Evolutionary conservation across 2,888 invertebrate genomes (phyloP).

Genomic region (Eristalis pertinax): DNA sequence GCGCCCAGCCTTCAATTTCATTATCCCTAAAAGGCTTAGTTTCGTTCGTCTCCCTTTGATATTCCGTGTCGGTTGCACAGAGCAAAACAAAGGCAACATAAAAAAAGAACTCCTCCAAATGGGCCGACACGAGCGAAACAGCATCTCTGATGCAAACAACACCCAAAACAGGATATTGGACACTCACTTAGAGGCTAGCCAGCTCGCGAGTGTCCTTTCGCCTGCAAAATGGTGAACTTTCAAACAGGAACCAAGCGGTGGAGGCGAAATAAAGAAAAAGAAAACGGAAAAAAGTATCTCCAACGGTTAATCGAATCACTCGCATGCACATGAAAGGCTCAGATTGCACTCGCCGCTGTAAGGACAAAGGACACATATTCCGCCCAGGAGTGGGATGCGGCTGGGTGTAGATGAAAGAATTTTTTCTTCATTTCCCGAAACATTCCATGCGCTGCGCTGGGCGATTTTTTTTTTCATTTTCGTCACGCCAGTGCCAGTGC

Average conservation of each 20-base stretch:
- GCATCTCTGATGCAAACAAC: constrained; percentile 46
- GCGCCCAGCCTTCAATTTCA: constrained; percentile 67
- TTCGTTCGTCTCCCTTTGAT: constrained; percentile 50
- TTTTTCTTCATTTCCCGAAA: constrained; percentile 15
- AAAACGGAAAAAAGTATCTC: neutral
- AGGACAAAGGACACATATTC: constrained; percentile 46
- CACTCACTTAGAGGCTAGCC: constrained; percentile 45
- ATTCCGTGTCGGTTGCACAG: constrained; percentile 51
- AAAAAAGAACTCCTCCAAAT: constrained; percentile 50
- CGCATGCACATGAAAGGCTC: constrained; percentile 65
- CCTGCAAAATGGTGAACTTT: constrained; percentile 63
- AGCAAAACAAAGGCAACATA: too few relatives aligned
- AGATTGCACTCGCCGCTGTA: constrained; percentile 56
- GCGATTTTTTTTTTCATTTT: constrained; percentile 22
- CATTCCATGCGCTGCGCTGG: constrained; percentile 35
- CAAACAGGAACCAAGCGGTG: constrained; percentile 10
- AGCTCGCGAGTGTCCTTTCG: constrained; percentile 21
- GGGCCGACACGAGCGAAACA: constrained; percentile 55
- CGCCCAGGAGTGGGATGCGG: neutral
- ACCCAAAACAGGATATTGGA: constrained; percentile 60
- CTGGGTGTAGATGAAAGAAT: constrained; percentile 27
- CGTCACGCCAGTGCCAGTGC: constrained; percentile 28
- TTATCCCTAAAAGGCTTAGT: constrained; percentile 70
- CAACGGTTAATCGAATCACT: constrained; percentile 68
- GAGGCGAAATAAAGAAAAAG: constrained; percentile 18